phyloP scores from a whole-genome alignment of 2,797 vertebrate genomes.

The Ispidina picta region DNA sequence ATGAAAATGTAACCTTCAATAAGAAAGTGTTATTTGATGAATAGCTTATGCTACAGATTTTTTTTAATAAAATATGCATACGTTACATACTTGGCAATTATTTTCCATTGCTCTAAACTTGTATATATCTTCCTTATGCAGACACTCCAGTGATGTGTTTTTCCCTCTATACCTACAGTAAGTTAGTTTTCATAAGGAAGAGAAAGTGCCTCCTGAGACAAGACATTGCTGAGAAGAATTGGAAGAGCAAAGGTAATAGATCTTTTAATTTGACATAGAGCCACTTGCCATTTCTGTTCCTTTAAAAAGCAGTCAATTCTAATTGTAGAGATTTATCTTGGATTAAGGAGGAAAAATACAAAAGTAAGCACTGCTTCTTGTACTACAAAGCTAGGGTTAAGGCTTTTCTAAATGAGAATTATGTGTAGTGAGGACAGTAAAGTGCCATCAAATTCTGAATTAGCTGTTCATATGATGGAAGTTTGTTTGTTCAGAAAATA shows the following conservation, averaged over 20 bases:
- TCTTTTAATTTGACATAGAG: constrained; percentile 55
- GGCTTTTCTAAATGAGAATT: constrained; percentile 7
- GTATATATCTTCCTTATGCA: neutral
- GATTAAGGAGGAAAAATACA: constrained; percentile 23
- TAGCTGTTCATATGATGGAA: neutral
- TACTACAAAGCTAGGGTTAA: constrained; percentile 42
- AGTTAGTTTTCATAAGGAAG: constrained; percentile 38
- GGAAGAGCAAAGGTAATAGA: constrained; percentile 40
- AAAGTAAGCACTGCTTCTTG: constrained; percentile 4
- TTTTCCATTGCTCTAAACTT: constrained; percentile 1
- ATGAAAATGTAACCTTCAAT: constrained; percentile 9
- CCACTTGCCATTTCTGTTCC: constrained; percentile 51
- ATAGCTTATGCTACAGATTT: neutral
- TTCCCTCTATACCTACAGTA: constrained; percentile 21
- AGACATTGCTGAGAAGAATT: constrained; percentile 47
- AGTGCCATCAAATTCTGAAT: neutral
- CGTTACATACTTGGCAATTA: constrained; percentile 26
- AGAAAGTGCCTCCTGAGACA: constrained; percentile 6
- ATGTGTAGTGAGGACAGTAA: neutral
- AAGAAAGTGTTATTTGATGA: constrained; percentile 12
- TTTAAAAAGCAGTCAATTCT: constrained; percentile 57
- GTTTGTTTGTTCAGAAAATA: neutral
- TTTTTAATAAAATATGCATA: constrained; percentile 9
- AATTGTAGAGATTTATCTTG: constrained; percentile 56
- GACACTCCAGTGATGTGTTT: constrained; percentile 24